Evolutionary conservation across 1,140 invertebrate genomes (phyloP), one percentile per base, ranked within the genome.

Genomic region (Aphaenogaster floridana): DNA sequence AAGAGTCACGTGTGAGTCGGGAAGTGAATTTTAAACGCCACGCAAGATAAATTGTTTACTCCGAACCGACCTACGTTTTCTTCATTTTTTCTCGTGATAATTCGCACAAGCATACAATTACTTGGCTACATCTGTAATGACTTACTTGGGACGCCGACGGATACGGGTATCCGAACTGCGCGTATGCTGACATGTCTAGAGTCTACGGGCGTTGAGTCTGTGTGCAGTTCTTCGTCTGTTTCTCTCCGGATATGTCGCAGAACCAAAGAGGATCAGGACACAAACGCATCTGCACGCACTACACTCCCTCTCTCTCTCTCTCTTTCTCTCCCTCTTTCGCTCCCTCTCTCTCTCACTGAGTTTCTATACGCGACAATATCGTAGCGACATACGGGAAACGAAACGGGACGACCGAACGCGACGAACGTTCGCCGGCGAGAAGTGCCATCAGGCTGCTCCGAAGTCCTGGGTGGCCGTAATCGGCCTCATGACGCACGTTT

Each of bases 111-210:
- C 3, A 8, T 36, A 83, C 15, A 5, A 52, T 61, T 64, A 64
- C 21, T 54, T 28, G 17, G 34, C 0, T 28, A 21, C 0, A 34
- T 2, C 1, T 36, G 2, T 39, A 54, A 45, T 48, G 63, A 90
- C 95, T 96, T 96, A 97, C 97, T 97, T 98, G 97, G 87, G 97
- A 97, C 93, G 97, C 97, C 95, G 97, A 96, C 95, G 97, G 97
- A 96, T 98, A 98, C 77, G 97, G 96, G 95, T 98, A 98, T 95
- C 97, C 97, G 96, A 98, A 98, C 96, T 98, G 97, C 93, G 97
- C 96, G 96, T 98, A 98, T 90, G 97, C 97, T 94, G 97, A 97
- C 97, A 98, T 98, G 66, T 88, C 87, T 86, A 63, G 21, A 72
- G 42, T 72, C 39, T 61, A 84, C 28, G 85, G 6, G 17, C 54